Percentiles rank a stretch among this genome's conserved stretches.
Evolutionary conservation across 2,888 invertebrate genomes (phyloP).

Genomic region (Drosophila diplacantha): DNA sequence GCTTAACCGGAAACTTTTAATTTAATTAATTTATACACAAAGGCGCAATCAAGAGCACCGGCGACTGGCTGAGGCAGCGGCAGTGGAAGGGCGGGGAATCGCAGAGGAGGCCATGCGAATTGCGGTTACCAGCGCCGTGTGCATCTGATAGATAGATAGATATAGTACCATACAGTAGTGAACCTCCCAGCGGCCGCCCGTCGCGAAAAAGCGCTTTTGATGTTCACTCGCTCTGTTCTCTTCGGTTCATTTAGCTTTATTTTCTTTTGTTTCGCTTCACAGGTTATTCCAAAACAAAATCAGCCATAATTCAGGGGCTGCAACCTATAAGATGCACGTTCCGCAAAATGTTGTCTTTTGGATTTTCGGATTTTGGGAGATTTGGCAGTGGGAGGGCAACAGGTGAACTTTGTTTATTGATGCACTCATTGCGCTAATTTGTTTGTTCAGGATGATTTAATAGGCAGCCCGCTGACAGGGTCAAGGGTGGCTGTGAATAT

Average conservation of each 20-base stretch:
- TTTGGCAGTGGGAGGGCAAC: conserved; percentile 8
- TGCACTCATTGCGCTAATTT: conserved; percentile 31
- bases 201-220: conserved; percentile 33
- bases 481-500: conserved; percentile 10
- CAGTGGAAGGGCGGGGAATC: conserved; percentile 11
- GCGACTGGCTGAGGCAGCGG: not conserved
- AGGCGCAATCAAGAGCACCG: conserved; percentile 71
- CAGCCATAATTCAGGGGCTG: conserved; percentile 49
- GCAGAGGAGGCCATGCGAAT: conserved; percentile 29
- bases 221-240: conserved; percentile 27
- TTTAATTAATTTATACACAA: conserved; percentile 78
- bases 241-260: conserved; percentile 31
- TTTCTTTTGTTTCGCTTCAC: conserved; percentile 37
- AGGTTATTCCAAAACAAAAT: conserved; percentile 49
- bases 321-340: conserved; percentile 34
- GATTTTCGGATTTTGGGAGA: not conserved
- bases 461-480: conserved; percentile 29
- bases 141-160: conserved; percentile 50
- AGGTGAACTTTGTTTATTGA: conserved; percentile 38
- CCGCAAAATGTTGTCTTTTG: conserved; percentile 19
- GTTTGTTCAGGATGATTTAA: conserved; percentile 36
- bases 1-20: conserved; percentile 77
- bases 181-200: conserved; percentile 14
- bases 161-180: conserved; percentile 1
- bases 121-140: conserved; percentile 39